Evolutionary conservation across 92 coral and sea anemone species (phyloP), one percentile per base, ranked within the genome.

Genomic region (Paragorgia papillata): DNA sequence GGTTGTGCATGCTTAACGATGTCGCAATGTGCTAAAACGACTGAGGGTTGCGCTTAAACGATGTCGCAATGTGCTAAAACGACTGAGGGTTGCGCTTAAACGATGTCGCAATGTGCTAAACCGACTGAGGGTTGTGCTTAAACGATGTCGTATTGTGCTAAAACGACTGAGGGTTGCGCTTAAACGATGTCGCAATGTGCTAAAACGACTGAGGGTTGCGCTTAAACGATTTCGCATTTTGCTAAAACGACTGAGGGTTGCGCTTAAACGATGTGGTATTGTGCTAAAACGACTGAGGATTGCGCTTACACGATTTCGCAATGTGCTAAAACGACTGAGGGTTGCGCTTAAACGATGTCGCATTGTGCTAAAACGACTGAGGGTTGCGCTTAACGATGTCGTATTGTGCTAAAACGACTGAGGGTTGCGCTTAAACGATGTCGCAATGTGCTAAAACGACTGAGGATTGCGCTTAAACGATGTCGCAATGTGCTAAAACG

Each of bases 391-490:
- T 37, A 46, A 46, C n/a, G 53, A 46, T 15, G 15, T 15, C 2
- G 12, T n/a, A 15, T 6, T 6, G n/a, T 46, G 53, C n/a, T 15
- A 46, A 46, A 46, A 46, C n/a, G 53, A 46, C n/a, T 6, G 17
- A 15, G 2, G 12, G 17, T 6, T 46, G 53, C 15, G n/a, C 53
- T 46, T 46, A 15, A 46, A 46, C 53, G 53, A 46, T 46, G n/a
- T 15, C n/a, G 17, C 53, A 46, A 46, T 46, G 53, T 15, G 53
- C 53, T 46, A 46, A 46, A 46, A 46, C 53, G 53, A 46, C 53
- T 7, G 14, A 2, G 2, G 7, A 7, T 6, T 2, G n/a, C n/a
- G 53, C 53, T 46, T 7, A 7, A 15, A 46, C 53, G 53, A 46
- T 46, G n/a, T 46, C 15, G 2, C n/a, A 46, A 46, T 6, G 2